Evolutionary conservation across 2,888 invertebrate species (phyloP), one percentile per base, ranked within the genome.

Genomic region (Fragum sueziense): DNA sequence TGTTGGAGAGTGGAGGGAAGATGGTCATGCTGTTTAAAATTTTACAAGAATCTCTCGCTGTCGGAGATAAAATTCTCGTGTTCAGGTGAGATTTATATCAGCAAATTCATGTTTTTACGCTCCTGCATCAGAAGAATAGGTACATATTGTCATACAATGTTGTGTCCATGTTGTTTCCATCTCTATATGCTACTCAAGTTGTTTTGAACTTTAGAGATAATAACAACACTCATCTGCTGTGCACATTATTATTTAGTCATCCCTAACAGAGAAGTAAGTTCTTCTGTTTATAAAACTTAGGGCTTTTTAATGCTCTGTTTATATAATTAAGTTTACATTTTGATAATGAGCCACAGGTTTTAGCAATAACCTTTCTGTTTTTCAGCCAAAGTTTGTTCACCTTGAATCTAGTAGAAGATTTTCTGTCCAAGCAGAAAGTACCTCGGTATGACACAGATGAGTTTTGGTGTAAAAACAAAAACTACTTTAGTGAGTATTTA

Each of bases 11-110:
- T 91, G 97, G 98, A 2, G 97, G 97, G 1, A 99, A 99, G 94
- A 97, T 99, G 96, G 96, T 97, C 88, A 95, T 99, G 61, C 96
- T 99, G 90, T 97, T 99, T 93, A 96, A 96, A 87, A 96, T 99
- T 82, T 94, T 99, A 68, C 96, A 97, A 86, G 97, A 98, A 93
- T 97, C 97, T 85, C 95, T 99, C 72, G 95, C 95, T 78, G 93
- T 96, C 80, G 97, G 97, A 0, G 99, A 99, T 93, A 96, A 99
- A 81, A 95, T 99, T 76, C 94, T 99, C 73, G 95, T 99, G 3
- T 99, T 99, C 88, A 94, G 94, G 93, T 93, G 81, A 20, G 75
- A 31, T 6, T 47, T 14, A n/a, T n/a, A n/a, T n/a, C n/a, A n/a
- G n/a, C n/a, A n/a, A n/a, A n/a, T n/a, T n/a, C n/a, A n/a, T n/a